Conservation (phyloP, 2,113 vertebrate genomes). For the Odocoileus hemionus region DNA sequence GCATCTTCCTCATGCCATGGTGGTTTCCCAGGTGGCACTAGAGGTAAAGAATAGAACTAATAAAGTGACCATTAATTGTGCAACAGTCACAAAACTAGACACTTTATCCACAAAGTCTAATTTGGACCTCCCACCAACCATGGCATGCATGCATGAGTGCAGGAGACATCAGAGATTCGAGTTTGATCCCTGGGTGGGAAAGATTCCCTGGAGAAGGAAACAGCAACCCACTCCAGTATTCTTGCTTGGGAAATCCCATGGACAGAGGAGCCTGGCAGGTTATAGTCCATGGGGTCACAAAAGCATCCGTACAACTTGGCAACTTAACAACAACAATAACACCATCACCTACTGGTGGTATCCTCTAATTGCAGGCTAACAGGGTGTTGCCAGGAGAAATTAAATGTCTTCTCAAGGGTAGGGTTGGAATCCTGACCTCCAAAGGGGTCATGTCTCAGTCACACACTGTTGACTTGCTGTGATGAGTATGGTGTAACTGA, state of each 20-base stretch:
- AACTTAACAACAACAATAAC: neutral
- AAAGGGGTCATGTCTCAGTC: neutral
- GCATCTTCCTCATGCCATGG: neutral
- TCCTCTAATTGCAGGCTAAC: neutral
- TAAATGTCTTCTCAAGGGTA: neutral
- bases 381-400: neutral
- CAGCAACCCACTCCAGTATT: neutral
- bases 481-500: neutral
- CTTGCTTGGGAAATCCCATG: neutral
- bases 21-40: neutral
- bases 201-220: neutral
- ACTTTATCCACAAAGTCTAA: neutral
- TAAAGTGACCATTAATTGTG: neutral
- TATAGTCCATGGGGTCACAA: neutral
- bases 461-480: neutral
- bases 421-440: neutral
- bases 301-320: neutral
- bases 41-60: neutral
- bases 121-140: neutral
- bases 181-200: neutral
- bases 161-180: neutral
- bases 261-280: neutral
- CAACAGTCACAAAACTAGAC: neutral
- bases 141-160: neutral
- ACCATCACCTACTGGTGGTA: neutral